Conservation (phyloP, 2,113 vertebrate species). For the Podarcis cretensis region DNA sequence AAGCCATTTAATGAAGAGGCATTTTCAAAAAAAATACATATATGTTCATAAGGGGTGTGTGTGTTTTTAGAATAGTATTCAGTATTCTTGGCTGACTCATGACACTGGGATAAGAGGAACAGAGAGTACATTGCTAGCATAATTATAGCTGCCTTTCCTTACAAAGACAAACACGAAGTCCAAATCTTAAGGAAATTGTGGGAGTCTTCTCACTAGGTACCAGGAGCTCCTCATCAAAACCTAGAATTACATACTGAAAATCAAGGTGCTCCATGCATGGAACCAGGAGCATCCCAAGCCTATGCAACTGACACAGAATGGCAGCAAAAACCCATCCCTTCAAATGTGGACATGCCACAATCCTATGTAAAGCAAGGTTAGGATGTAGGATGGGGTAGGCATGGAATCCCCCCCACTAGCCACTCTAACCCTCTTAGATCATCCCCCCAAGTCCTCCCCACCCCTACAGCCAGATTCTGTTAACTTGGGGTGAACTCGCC, state of each 20-base stretch:
- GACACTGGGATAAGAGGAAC: neutral
- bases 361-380: neutral
- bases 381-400: neutral
- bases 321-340: neutral
- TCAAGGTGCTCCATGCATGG: neutral
- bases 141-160: neutral
- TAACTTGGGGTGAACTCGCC: neutral
- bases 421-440: neutral
- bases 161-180: neutral
- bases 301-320: neutral
- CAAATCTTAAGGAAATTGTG: neutral
- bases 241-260: neutral
- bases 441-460: neutral
- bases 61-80: neutral
- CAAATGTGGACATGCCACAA: neutral
- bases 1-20: neutral
- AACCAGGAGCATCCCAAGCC: neutral
- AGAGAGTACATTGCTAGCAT: neutral
- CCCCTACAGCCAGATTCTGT: neutral
- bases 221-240: neutral
- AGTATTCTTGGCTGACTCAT: neutral
- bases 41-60: neutral
- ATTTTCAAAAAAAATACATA: neutral
- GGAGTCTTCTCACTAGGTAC: neutral
- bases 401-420: neutral